Evolutionary conservation across 2,113 vertebrate genomes (phyloP).

Genomic region (Empidonax alnorum): DNA sequence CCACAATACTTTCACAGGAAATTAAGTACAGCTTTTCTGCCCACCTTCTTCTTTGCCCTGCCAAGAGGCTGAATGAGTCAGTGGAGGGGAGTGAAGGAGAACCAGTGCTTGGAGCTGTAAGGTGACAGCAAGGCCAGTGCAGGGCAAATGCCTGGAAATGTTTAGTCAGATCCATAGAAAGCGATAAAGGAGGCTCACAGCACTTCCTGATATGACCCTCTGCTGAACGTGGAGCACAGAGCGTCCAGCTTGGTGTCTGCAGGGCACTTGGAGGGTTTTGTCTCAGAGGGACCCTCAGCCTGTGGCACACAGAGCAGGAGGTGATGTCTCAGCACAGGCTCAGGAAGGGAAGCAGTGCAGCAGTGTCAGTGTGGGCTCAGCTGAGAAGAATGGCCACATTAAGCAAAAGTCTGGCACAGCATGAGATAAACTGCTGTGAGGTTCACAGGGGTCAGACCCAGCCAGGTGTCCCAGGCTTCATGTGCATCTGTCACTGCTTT

Average conservation of each 20-base stretch:
- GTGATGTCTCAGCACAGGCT: accelerated
- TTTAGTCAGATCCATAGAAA: background rate
- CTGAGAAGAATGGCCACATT: slow-evolving; percentile 32
- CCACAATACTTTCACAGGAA: background rate
- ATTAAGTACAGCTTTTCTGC: background rate
- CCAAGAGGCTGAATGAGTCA: background rate
- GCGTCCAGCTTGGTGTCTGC: background rate
- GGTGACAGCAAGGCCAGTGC: background rate
- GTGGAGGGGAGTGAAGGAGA: background rate
- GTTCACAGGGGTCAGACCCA: background rate
- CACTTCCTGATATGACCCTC: background rate
- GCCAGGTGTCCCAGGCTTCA: background rate
- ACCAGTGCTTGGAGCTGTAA: background rate
- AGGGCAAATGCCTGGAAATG: background rate
- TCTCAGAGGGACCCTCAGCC: background rate
- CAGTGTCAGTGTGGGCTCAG: background rate
- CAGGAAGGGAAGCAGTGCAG: background rate
- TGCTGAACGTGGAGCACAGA: accelerated
- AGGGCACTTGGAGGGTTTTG: background rate
- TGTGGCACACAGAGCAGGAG: background rate
- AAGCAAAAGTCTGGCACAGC: slow-evolving; percentile 37
- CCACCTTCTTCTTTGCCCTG: background rate
- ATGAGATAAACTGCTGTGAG: slow-evolving; percentile 17
- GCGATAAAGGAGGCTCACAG: background rate
- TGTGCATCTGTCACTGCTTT: slow-evolving; percentile 2